Evolutionary conservation across 1,140 invertebrate species (phyloP), one percentile per base, ranked within the genome.

Genomic region (Eumeta japonica): DNA sequence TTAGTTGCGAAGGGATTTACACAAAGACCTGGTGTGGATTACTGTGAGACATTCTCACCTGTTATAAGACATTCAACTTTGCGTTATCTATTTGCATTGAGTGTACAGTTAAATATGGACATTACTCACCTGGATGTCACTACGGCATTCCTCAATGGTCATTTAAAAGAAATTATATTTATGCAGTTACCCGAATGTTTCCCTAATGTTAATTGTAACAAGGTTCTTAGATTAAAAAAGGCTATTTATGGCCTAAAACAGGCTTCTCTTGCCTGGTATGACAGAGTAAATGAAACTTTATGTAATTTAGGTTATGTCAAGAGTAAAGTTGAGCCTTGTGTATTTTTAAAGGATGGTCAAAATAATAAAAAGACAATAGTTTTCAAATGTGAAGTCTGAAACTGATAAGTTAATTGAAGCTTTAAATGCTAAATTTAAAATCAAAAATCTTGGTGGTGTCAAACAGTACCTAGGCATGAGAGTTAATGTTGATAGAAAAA

Each of bases 71-170:
- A 37, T 29, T 38, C 13, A 13, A 4, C 14, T 12, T 38, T 28
- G 9, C 4, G 28, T 75, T 11, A 5, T 5, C 13, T 30, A 13
- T 30, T 30, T 1, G 42, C 55, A 2, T 28, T 73, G 39, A 45
- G 61, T 36, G 49, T 19, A 36, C 30, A 45, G 51, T 35, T 37
- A 33, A 48, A 48, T 51, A 31, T 58, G 15, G n/a, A 50, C 28
- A 34, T 56, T 27, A 45, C 16, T 11, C 58, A 71, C 12, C 47
- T 62, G 37, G 73, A 77, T 45, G 51, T 60, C 1, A 55, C 50
- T 30, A 64, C 62, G n/a, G 74, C 75, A 0, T 78, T 67, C 47
- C 43, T 77, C 16, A 48, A 76, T 47, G 71, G 70, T 10, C 37
- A 56, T 15, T 49, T 71, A 20, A 45, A 71, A 10, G 68, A 79